Evolutionary conservation across 2,888 invertebrate species (phyloP).

Genomic region (Electrophaes corylata): DNA sequence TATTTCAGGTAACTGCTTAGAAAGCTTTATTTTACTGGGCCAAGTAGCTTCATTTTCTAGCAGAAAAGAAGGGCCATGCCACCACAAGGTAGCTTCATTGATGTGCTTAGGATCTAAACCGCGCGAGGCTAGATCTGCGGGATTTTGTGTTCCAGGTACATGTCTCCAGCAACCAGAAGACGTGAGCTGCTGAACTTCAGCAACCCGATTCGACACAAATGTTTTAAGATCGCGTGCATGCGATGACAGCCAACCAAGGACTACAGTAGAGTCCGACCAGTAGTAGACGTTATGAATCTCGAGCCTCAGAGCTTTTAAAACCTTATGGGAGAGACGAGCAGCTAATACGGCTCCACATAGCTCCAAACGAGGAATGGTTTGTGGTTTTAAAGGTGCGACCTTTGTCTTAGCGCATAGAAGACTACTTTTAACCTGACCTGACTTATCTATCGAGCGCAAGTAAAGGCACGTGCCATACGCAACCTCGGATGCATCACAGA

Average conservation of each 20-base stretch:
- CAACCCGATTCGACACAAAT: not conserved
- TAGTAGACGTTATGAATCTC: not conserved
- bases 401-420: too few relatives aligned
- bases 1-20: not conserved
- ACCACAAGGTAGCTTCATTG: constrained; percentile 1
- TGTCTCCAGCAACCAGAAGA: not conserved
- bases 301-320: not conserved
- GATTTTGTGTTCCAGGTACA: constrained; percentile 56
- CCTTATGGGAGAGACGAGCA: not conserved
- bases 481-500: too few relatives aligned
- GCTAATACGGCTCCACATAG: constrained; percentile 1
- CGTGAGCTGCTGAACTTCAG: not conserved
- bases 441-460: not conserved
- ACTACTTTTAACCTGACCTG: not conserved
- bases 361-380: not conserved
- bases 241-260: not conserved
- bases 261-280: too few relatives aligned
- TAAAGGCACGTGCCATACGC: not conserved
- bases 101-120: constrained; percentile 1
- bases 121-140: constrained; percentile 4
- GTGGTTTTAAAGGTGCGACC: too few relatives aligned
- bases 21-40: not conserved
- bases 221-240: not conserved
- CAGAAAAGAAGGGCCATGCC: constrained; percentile 6
- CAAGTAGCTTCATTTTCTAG: not conserved